Evolutionary conservation across 1,140 invertebrate species (phyloP).

Genomic region (Antheraea mylitta): DNA sequence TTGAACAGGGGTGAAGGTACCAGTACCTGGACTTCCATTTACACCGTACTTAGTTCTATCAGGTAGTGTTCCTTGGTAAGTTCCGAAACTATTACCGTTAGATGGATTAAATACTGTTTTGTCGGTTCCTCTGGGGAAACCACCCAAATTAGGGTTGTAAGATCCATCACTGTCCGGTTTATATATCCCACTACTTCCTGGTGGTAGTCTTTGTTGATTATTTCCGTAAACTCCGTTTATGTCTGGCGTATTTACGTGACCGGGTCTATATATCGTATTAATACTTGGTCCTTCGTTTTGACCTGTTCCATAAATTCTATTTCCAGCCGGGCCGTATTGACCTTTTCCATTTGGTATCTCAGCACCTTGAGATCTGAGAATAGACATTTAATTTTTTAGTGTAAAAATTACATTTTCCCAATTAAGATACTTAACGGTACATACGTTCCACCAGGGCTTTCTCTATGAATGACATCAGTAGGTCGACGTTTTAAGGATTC

Average conservation of each 20-base stretch:
- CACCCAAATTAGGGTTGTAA: background rate
- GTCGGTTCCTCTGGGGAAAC: background rate
- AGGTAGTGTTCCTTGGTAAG: background rate
- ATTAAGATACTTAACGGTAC: background rate
- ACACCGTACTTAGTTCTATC: background rate
- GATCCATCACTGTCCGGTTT: background rate
- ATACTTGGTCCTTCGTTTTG: constrained; percentile 18
- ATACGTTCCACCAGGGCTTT: constrained; percentile 16
- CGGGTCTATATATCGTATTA: constrained; percentile 15
- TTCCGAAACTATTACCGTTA: background rate
- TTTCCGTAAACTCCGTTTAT: background rate
- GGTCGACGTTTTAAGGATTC: constrained; percentile 44
- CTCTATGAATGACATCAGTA: background rate
- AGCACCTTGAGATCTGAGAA: constrained; percentile 8
- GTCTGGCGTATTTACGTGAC: constrained; percentile 13
- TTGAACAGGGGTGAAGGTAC: background rate
- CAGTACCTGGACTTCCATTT: background rate
- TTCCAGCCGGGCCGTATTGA: background rate
- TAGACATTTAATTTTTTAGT: background rate
- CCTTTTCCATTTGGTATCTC: constrained; percentile 12
- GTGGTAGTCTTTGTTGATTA: constrained; percentile 6
- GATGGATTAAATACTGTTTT: background rate
- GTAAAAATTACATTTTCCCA: background rate
- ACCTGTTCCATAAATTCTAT: constrained; percentile 12
- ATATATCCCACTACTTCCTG: constrained; percentile 5